phyloP scores from a whole-genome alignment of 2,888 invertebrate species.

The Pyrgus malvae region DNA sequence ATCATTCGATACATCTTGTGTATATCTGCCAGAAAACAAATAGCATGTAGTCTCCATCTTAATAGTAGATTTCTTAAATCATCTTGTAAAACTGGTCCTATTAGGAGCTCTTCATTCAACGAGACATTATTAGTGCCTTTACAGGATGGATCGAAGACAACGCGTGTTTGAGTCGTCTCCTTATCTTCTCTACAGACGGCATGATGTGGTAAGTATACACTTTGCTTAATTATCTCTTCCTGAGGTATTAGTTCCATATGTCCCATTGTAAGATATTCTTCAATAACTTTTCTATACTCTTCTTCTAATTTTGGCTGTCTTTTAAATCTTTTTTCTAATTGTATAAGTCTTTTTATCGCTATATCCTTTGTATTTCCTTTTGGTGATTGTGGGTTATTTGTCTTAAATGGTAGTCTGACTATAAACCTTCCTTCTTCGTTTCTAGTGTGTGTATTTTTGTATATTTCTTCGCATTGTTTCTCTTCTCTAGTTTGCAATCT shows the following conservation, averaged over 20 bases:
- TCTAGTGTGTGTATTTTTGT: background rate
- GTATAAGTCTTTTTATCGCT: slow-evolving; percentile 28
- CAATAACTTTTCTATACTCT: slow-evolving; percentile 29
- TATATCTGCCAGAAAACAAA: slow-evolving; percentile 37
- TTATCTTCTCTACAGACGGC: slow-evolving; percentile 35
- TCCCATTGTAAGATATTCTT: slow-evolving; percentile 25
- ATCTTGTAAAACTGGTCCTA: slow-evolving; percentile 35
- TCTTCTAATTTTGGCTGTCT: slow-evolving; percentile 25
- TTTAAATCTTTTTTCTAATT: slow-evolving; percentile 28
- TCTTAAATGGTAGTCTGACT: slow-evolving; percentile 33
- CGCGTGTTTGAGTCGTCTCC: slow-evolving; percentile 26
- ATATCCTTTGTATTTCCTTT: slow-evolving; percentile 32
- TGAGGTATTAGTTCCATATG: slow-evolving; percentile 30
- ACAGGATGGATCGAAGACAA: slow-evolving; percentile 35
- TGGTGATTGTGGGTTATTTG: slow-evolving; percentile 22
- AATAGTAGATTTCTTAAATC: slow-evolving; percentile 34
- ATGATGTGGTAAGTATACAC: slow-evolving; percentile 15
- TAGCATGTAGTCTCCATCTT: slow-evolving; percentile 34
- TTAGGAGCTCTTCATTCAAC: slow-evolving; percentile 34
- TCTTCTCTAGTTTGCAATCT: slow-evolving; percentile 5
- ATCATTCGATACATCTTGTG: slow-evolving; percentile 42
- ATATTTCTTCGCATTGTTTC: slow-evolving; percentile 5
- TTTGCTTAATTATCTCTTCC: slow-evolving; percentile 1
- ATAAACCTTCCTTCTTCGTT: slow-evolving; percentile 1
- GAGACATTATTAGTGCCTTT: slow-evolving; percentile 24